A percentile compares a stretch with the other conserved stretches of the same genome.
Conservation (phyloP, 2,888 invertebrate species). For the Pharmacophagus antenor region DNA sequence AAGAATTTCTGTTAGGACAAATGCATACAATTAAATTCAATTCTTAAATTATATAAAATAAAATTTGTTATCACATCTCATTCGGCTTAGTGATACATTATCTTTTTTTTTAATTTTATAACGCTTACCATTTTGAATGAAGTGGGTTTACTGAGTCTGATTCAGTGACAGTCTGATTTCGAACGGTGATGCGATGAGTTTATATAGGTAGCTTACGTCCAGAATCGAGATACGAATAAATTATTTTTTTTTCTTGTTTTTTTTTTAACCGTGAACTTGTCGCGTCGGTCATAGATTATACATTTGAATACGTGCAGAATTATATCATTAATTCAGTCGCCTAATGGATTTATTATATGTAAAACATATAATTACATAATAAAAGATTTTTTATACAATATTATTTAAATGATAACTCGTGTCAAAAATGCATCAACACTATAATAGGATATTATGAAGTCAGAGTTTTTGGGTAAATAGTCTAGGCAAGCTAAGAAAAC, state of each 20-base stretch:
- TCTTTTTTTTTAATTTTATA: constrained; percentile 3
- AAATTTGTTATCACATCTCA: too few species aligned
- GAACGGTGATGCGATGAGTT: constrained; percentile 38
- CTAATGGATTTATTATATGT: too few species aligned
- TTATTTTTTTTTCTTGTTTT: constrained; percentile 39
- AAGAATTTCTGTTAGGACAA: constrained; percentile 53
- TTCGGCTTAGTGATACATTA: not conserved
- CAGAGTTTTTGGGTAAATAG: too few species aligned
- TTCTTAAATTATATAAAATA: too few species aligned
- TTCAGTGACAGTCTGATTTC: constrained; percentile 47
- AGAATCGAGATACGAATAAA: constrained; percentile 44
- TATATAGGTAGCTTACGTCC: constrained; percentile 51
- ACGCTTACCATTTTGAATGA: constrained; percentile 55
- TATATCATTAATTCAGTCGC: constrained; percentile 23
- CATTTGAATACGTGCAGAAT: constrained; percentile 24
- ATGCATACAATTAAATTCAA: not conserved
- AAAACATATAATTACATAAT: too few species aligned
- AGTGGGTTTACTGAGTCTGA: constrained; percentile 45
- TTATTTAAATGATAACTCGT: too few species aligned
- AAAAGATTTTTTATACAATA: too few species aligned
- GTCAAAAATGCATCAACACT: too few species aligned
- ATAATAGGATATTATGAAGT: too few species aligned
- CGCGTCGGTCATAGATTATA: constrained; percentile 34
- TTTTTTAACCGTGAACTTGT: constrained; percentile 36
- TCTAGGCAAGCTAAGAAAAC: too few species aligned